phyloP scores from a whole-genome alignment of 1,140 invertebrate genomes.

The Heliconius himera region DNA sequence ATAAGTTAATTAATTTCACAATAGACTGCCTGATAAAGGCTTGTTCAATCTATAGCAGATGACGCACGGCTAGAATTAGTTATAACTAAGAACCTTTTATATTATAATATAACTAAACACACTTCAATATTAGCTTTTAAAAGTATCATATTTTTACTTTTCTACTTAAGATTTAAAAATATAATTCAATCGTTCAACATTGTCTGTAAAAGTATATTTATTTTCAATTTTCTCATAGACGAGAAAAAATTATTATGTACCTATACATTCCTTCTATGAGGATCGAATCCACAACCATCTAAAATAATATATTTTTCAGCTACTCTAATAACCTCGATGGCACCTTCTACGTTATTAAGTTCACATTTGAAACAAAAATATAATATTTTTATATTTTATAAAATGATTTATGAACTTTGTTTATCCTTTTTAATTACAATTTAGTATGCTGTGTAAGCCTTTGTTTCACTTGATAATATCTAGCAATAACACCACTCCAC shows the following conservation, averaged over 20 bases:
- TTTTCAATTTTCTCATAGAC: too few relatives aligned
- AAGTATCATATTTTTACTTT: too few relatives aligned
- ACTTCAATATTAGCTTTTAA: too few relatives aligned
- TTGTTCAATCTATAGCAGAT: slow-evolving; percentile 17
- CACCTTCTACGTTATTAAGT: neutral
- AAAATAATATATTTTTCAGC: neutral
- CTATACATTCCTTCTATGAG: too few relatives aligned
- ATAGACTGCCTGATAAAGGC: slow-evolving; percentile 16
- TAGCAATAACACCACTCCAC: neutral
- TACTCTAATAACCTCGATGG: neutral
- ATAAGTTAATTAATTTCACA: slow-evolving; percentile 18
- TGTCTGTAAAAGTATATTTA: too few relatives aligned
- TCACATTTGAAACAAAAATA: neutral
- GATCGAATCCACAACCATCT: too few relatives aligned
- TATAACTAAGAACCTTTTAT: neutral
- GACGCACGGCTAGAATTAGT: neutral
- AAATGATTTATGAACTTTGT: neutral
- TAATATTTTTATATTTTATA: neutral
- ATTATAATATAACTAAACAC: neutral
- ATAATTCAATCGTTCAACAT: too few relatives aligned
- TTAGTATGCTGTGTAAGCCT: neutral
- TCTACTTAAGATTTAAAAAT: too few relatives aligned
- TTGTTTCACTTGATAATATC: neutral
- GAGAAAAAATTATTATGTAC: too few relatives aligned
- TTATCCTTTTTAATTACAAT: neutral